These are phyloP conservation scores for Dicaeum eximium DNA, from an alignment of 2,113 vertebrate genomes.

Conservation along the genomic window DNA sequence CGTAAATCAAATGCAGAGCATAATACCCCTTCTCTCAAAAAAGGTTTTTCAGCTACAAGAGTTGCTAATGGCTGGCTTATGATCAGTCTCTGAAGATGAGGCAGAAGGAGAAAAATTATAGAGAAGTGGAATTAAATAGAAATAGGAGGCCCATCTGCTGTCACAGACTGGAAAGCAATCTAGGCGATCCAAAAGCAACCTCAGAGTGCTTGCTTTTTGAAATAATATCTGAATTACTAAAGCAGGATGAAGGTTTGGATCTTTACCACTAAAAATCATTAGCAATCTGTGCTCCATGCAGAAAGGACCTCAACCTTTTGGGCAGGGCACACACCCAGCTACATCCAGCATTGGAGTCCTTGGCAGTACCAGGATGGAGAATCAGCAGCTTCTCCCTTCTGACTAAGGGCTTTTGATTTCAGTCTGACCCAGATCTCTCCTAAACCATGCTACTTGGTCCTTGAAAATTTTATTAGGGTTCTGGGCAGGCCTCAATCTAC, in stretches of 20 bases:
- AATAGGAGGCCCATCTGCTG: neutral
- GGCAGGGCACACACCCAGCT: neutral
- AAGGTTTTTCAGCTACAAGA: neutral
- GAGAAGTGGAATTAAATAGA: neutral
- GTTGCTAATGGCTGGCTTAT: neutral
- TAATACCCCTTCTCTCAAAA: neutral
- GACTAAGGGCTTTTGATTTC: neutral
- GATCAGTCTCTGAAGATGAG: neutral
- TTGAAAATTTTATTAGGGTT: neutral
- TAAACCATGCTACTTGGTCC: neutral
- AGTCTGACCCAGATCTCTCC: neutral
- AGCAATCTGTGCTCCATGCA: neutral
- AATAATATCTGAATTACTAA: neutral
- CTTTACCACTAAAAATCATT: neutral
- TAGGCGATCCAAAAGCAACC: neutral
- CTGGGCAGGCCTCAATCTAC: neutral
- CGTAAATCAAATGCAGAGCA: neutral
- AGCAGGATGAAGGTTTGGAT: neutral
- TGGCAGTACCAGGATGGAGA: neutral
- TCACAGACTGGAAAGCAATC: neutral
- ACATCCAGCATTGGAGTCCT: neutral
- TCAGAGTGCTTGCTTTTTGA: neutral
- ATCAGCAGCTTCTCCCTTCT: neutral
- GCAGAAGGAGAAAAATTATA: neutral
- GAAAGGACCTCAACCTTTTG: neutral